A percentile compares a stretch with the other conserved stretches of the same genome.
Conservation (phyloP, 2,113 vertebrate species). For the Elephas maximus region DNA sequence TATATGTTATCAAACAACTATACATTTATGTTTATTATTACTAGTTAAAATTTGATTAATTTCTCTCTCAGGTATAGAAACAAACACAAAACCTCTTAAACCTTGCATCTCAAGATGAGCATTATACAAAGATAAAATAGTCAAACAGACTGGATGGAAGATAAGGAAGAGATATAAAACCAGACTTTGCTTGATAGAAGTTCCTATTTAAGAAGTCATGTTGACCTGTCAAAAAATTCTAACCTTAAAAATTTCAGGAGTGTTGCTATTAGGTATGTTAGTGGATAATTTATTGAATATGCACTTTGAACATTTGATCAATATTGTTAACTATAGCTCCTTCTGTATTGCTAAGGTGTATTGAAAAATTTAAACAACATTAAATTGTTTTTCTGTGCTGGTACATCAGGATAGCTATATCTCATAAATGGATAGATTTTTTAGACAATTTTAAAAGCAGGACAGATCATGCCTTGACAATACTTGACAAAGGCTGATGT, state of each 20-base stretch:
- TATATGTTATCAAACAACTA: background rate
- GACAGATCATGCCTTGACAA: background rate
- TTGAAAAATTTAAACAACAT: background rate
- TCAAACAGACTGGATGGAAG: background rate
- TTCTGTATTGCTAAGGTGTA: background rate
- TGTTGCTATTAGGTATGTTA: background rate
- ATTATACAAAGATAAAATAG: background rate
- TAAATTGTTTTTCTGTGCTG: background rate
- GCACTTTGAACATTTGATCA: background rate
- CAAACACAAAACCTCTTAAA: background rate
- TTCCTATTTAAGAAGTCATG: background rate
- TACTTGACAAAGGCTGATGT: background rate
- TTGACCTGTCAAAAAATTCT: conserved; percentile 1
- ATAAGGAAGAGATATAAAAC: background rate
- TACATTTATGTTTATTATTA: background rate
- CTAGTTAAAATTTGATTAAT: background rate
- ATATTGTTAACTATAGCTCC: background rate
- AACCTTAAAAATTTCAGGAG: conserved; percentile 35
- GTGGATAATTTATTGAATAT: background rate
- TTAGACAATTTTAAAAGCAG: background rate
- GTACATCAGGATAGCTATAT: background rate
- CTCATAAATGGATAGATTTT: background rate
- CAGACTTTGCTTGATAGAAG: background rate
- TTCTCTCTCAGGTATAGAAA: background rate
- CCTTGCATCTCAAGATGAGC: background rate